Evolutionary conservation across 2,797 vertebrate species (phyloP), one percentile per base, ranked within the genome.

Genomic region (Chelidonichthys spinosus): DNA sequence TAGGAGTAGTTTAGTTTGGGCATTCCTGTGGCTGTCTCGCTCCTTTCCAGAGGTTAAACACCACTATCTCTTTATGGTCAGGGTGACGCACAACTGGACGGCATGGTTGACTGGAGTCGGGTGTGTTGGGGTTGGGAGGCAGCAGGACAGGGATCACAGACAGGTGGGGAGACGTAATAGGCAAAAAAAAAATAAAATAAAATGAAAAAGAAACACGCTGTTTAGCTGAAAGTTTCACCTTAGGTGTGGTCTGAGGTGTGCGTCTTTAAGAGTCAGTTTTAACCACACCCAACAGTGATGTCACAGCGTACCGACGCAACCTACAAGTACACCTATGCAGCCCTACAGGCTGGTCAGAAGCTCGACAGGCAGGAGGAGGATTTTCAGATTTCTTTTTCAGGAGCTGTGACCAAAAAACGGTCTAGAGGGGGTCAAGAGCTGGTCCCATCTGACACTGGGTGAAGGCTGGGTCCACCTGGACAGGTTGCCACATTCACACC

Each of bases 1-100:
- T 81, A 37, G 78, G 74, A 85, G 83, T 72, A 67, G 73, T 85
- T 87, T 74, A 83, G 72, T 82, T 83, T 71, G 78, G 68, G 78
- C 70, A 85, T 87, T 90, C 82, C 82, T 86, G 71, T 53, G 44
- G 85, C 72, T 54, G 67, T 76, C 69, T 67, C 63, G 14, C 71
- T 68, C 44, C 65, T 76, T 78, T 79, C 37, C 35, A 58, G 60
- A 83, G 73, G 47, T 84, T 70, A 81, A 85, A 64, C 64, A 69
- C 42, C 42, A 42, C 60, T 71, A 75, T 81, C 75, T 81, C 56
- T 78, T 59, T 7, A 52, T 55, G 76, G 32, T 44, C 68, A 10
- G 64, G 81, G 68, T 80, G 82, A 87, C 46, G 64, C 70, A 73
- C 49, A 75, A 55, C 18, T 55, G 66, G 35, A 72, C 69, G 2